A percentile compares a stretch with the other conserved stretches of the same genome.
phyloP scores from a whole-genome alignment of 2,113 vertebrate species.

The Pardalotus punctatus region DNA sequence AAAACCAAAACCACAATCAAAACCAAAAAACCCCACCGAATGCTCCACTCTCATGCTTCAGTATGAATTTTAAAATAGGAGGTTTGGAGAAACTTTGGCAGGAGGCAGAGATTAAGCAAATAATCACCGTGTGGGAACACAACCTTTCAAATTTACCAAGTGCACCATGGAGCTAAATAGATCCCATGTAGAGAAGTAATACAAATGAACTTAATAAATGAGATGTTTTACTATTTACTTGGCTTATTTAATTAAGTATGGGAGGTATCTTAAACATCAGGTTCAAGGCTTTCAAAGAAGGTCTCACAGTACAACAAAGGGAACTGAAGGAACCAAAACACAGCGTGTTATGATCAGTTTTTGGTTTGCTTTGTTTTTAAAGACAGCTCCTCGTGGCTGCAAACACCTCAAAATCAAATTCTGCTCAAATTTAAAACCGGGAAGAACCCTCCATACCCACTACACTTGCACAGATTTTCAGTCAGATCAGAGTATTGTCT shows the following conservation, averaged over 20 bases:
- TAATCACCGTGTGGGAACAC: neutral
- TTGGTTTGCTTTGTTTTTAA: neutral
- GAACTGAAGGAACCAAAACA: neutral
- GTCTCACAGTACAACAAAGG: neutral
- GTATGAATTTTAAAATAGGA: neutral
- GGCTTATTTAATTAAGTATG: neutral
- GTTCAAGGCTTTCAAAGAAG: neutral
- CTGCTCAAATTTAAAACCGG: neutral
- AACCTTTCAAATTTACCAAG: neutral
- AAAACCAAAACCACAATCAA: neutral
- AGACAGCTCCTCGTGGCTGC: neutral
- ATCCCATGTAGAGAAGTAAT: neutral
- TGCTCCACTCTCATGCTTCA: neutral
- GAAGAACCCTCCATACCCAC: neutral
- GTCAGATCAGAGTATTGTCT: neutral
- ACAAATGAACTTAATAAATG: neutral
- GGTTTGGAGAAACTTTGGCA: slow-evolving; percentile 8
- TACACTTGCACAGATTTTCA: neutral
- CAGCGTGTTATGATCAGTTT: neutral
- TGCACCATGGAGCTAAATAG: neutral
- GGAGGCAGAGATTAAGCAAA: slow-evolving; percentile 10
- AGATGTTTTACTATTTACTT: neutral
- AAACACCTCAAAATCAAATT: neutral
- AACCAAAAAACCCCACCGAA: neutral
- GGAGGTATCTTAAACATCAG: neutral